These are phyloP conservation scores for Tokudaia muenninki DNA, from an alignment of 2,797 vertebrate species.

Conservation along the genomic window DNA sequence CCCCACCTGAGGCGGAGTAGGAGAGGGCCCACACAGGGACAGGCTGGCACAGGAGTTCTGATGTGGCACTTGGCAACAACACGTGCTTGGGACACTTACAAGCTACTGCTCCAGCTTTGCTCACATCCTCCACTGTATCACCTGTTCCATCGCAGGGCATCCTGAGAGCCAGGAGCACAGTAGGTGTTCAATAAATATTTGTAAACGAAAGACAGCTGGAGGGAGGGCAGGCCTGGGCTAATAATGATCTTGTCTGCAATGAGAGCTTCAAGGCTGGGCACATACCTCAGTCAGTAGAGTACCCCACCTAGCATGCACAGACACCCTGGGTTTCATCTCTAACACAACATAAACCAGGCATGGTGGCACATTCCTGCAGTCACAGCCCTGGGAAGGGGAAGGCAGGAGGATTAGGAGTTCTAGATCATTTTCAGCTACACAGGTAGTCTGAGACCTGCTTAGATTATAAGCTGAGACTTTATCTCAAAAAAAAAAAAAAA, in stretches of 20 bases:
- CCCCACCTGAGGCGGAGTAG: not conserved
- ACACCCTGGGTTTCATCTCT: not conserved
- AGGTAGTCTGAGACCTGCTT: not conserved
- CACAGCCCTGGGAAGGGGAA: not conserved
- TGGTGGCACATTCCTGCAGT: not conserved
- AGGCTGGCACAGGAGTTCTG: not conserved
- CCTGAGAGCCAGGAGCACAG: not conserved
- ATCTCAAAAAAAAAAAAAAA: not conserved
- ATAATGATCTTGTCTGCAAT: not conserved
- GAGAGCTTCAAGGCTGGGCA: not conserved
- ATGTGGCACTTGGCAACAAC: not conserved
- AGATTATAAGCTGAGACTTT: not conserved
- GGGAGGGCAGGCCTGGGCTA: not conserved
- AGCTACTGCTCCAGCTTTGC: not conserved
- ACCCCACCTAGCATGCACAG: not conserved
- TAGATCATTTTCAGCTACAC: not conserved
- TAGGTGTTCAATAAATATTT: conserved; percentile 46
- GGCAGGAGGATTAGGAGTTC: not conserved
- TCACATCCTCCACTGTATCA: not conserved
- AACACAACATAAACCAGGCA: not conserved
- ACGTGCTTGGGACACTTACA: not conserved
- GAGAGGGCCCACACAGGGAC: not conserved
- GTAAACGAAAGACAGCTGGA: not conserved
- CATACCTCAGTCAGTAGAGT: not conserved
- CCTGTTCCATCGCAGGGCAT: not conserved